Conservation (phyloP, 2,888 invertebrate species). For the Eustalomyia histrio region DNA sequence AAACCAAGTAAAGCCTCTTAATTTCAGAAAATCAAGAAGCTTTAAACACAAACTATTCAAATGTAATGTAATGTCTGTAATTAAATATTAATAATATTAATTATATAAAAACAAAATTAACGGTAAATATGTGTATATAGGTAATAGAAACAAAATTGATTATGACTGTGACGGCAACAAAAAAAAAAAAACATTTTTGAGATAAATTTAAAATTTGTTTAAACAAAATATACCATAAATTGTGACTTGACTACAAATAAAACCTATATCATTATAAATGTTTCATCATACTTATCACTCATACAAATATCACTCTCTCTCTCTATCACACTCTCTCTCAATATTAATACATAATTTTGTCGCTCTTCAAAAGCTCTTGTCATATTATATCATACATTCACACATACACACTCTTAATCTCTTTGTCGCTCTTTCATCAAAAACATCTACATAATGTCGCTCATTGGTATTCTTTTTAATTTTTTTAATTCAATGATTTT, state of each 20-base stretch:
- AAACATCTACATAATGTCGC: slow-evolving; percentile 31
- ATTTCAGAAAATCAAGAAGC: slow-evolving; percentile 45
- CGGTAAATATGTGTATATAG: slow-evolving; percentile 36
- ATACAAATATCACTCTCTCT: slow-evolving; percentile 38
- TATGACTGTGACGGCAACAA: slow-evolving; percentile 18
- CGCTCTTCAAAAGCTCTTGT: slow-evolving; percentile 65
- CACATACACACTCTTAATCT: slow-evolving; percentile 27
- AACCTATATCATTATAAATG: slow-evolving; percentile 23
- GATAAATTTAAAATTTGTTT: background rate
- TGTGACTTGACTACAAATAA: background rate
- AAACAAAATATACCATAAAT: background rate
- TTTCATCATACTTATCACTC: slow-evolving; percentile 42
- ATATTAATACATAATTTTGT: slow-evolving; percentile 5
- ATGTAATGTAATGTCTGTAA: slow-evolving; percentile 44
- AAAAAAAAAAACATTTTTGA: background rate
- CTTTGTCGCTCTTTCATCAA: slow-evolving; percentile 21
- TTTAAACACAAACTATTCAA: slow-evolving; percentile 10
- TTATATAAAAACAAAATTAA: slow-evolving; percentile 5
- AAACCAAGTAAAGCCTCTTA: slow-evolving; percentile 49
- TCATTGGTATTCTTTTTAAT: slow-evolving; percentile 39
- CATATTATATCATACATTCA: slow-evolving; percentile 19
- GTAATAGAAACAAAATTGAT: background rate
- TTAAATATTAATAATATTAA: slow-evolving; percentile 36
- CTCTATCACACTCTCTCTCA: slow-evolving; percentile 16
- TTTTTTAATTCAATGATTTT: slow-evolving; percentile 14